A percentile compares a stretch with the other conserved stretches of the same genome.
Evolutionary conservation across 2,888 invertebrate species (phyloP).

Genomic region (Pedicia rivosa): DNA sequence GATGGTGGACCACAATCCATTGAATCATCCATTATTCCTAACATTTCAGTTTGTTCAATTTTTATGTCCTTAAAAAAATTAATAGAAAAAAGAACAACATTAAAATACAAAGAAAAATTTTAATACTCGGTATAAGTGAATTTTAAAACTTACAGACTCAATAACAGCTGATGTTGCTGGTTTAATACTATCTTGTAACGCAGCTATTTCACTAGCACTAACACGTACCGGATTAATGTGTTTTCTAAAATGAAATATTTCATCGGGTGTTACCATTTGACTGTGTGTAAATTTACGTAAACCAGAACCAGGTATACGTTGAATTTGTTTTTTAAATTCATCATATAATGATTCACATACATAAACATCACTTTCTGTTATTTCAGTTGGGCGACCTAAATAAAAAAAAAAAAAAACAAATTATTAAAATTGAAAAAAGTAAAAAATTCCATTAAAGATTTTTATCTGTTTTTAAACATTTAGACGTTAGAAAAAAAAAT

Average conservation of each 20-base stretch:
- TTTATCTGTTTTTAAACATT: neutral
- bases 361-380: slow-evolving; percentile 79
- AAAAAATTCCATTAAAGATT: neutral
- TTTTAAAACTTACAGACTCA: slow-evolving; percentile 29
- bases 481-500: slow-evolving; percentile 1
- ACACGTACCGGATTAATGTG: slow-evolving; percentile 40
- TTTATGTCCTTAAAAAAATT: slow-evolving; percentile 18
- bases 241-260: slow-evolving; percentile 66
- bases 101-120: slow-evolving; percentile 6
- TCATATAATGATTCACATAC: slow-evolving; percentile 87
- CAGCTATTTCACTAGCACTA: slow-evolving; percentile 7
- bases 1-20: slow-evolving; percentile 65
- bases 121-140: slow-evolving; percentile 1
- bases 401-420: slow-evolving; percentile 6
- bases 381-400: slow-evolving; percentile 81
- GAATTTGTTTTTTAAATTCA: slow-evolving; percentile 65
- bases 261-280: slow-evolving; percentile 80
- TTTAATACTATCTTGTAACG: slow-evolving; percentile 6
- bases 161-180: neutral
- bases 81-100: neutral
- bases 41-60: slow-evolving; percentile 16
- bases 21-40: slow-evolving; percentile 54
- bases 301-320: slow-evolving; percentile 48
- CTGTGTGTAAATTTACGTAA: slow-evolving; percentile 69
- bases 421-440: too few relatives aligned